Evolutionary conservation across 2,113 vertebrate species (phyloP), one percentile per base, ranked within the genome.

Genomic region (Epinephelus cyanopodus): DNA sequence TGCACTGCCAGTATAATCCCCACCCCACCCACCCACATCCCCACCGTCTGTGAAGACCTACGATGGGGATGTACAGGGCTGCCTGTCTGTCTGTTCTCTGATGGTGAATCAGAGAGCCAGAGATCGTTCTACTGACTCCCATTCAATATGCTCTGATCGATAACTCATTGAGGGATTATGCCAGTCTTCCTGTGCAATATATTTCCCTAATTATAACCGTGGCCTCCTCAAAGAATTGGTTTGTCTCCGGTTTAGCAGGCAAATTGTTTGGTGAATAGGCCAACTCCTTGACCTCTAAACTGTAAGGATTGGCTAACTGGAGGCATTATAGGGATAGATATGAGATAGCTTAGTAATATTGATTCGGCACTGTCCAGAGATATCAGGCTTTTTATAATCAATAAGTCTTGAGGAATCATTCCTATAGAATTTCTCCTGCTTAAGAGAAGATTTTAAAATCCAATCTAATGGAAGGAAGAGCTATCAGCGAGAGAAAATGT

Each of bases 281-380:
- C 67, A 65, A 72, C 81, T 89, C 79, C 69, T 87, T 91, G 91
- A 93, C 91, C 91, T 92, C 88, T 87, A 87, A 85, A 90, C 70
- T 84, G 89, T 78, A 88, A 88, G 74, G 63, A 87, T 84, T 84
- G 74, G 81, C 87, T 91, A 82, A 87, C 85, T 80, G 64, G 60
- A 84, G 88, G 78, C 82, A 83, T 91, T 79, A 84, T 77, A 75
- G 29, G 1, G 67, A 84, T 23, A 74, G 79, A 92, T 92, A 87
- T 89, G 84, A 86, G 89, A 85, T 79, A 79, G 89, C 81, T 92
- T 87, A 84, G 83, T 37, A 4, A 54, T 86, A 93, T 92, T 65
- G 93, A 94, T 92, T 61, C 7, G 0, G 42, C 81, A 27, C 84
- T 61, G 83, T 89, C 74, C 63, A 2, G 74, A 88, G 86, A 87